Conservation (phyloP, 2,113 vertebrate genomes). For the Gymnorhina tibicen region DNA sequence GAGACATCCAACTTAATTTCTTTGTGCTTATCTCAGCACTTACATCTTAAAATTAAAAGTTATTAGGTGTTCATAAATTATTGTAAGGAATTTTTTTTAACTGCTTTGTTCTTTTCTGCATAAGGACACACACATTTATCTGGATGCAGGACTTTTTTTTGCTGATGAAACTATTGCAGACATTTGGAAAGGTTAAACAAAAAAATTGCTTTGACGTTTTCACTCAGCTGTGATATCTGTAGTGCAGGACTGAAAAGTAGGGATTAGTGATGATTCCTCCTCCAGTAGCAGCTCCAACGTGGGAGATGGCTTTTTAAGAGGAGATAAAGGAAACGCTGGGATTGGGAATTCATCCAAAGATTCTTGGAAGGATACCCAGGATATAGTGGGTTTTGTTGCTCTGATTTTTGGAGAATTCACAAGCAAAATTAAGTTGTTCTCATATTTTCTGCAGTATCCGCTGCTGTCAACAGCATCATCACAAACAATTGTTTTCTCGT, state of each 20-base stretch:
- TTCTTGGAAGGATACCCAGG: background rate
- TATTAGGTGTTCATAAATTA: background rate
- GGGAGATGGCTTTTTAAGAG: background rate
- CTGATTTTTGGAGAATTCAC: background rate
- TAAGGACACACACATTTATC: background rate
- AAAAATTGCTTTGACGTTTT: background rate
- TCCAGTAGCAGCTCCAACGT: background rate
- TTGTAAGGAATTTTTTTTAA: background rate
- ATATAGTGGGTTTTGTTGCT: background rate
- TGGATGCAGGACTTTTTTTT: background rate
- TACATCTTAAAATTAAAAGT: conserved; percentile 33
- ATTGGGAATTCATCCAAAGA: background rate
- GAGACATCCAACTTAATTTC: conserved; percentile 23
- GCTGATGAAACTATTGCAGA: background rate
- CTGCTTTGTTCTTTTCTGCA: background rate
- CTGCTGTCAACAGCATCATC: background rate
- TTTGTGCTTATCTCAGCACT: conserved; percentile 38
- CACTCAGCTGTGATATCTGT: background rate
- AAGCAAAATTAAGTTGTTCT: background rate
- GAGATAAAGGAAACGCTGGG: background rate
- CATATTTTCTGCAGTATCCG: background rate
- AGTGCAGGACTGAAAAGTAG: background rate
- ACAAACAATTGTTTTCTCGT: background rate
- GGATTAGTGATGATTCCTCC: background rate
- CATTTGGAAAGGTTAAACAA: background rate